phyloP scores from a whole-genome alignment of 1,140 invertebrate species.

The Heliconius melpomene region DNA sequence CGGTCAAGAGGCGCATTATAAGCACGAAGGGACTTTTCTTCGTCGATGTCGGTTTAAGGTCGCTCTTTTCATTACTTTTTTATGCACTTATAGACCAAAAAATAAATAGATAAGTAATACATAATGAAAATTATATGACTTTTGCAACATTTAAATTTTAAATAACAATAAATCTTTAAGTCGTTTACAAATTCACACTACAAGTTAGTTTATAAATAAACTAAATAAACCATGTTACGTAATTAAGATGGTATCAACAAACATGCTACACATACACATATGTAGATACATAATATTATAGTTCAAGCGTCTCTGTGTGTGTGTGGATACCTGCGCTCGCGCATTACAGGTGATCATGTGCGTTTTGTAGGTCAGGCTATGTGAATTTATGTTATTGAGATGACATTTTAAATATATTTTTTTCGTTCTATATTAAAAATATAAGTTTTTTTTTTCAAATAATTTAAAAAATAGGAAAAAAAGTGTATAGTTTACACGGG shows the following conservation, averaged over 20 bases:
- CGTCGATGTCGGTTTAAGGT: too few relatives aligned
- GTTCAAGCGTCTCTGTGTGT: conserved; percentile 33
- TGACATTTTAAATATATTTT: too few relatives aligned
- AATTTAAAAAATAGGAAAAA: too few relatives aligned
- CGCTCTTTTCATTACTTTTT: too few relatives aligned
- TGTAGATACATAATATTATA: conserved; percentile 20
- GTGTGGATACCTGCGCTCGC: conserved; percentile 54
- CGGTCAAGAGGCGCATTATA: too few relatives aligned
- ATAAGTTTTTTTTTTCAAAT: too few relatives aligned
- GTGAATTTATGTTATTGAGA: conserved; percentile 9
- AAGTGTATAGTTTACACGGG: too few relatives aligned
- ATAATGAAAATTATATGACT: too few relatives aligned
- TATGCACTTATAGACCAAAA: too few relatives aligned
- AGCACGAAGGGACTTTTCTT: too few relatives aligned
- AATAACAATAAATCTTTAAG: conserved; percentile 8
- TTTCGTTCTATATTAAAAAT: too few relatives aligned
- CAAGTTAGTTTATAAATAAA: conserved; percentile 40
- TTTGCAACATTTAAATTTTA: not conserved
- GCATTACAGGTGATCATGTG: conserved; percentile 55
- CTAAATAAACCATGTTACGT: conserved; percentile 38
- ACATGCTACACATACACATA: conserved; percentile 41
- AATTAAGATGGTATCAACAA: conserved; percentile 45
- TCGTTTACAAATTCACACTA: conserved; percentile 22
- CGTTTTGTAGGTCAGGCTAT: conserved; percentile 37
- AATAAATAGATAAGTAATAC: too few relatives aligned